Percentiles rank a stretch among this genome's conserved stretches.
Evolutionary conservation across 2,113 vertebrate species (phyloP).

Genomic region (Illadopsis cleaveri): DNA sequence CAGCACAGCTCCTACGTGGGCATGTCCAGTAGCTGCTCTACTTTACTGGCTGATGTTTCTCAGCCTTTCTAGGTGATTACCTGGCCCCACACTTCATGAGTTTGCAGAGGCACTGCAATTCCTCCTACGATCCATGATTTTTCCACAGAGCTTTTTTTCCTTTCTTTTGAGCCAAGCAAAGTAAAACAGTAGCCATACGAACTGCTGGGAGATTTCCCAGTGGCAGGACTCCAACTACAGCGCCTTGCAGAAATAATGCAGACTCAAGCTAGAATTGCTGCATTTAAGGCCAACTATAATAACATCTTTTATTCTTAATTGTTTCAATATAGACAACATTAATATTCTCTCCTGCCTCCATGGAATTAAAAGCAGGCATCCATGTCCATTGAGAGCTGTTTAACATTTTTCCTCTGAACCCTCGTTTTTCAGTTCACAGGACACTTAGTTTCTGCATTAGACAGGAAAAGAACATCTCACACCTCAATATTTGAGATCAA

Average conservation of each 20-base stretch:
- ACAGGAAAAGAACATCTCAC: not conserved
- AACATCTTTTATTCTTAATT: not conserved
- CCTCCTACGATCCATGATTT: not conserved
- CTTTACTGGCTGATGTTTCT: not conserved
- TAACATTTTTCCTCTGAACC: not conserved
- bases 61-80: not conserved
- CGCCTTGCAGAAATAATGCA: not conserved
- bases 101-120: not conserved
- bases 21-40: not conserved
- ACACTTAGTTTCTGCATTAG: not conserved
- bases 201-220: not conserved
- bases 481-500: not conserved
- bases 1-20: not conserved
- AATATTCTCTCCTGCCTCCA: not conserved
- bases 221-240: not conserved
- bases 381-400: not conserved
- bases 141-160: conserved; percentile 13
- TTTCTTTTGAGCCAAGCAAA: conserved; percentile 37
- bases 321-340: not conserved
- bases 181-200: conserved; percentile 24
- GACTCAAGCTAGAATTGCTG: not conserved
- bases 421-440: not conserved
- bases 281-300: not conserved
- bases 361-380: not conserved
- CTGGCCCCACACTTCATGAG: not conserved